Evolutionary conservation across 1,140 invertebrate genomes (phyloP).

Genomic region (Eciton burchellii): DNA sequence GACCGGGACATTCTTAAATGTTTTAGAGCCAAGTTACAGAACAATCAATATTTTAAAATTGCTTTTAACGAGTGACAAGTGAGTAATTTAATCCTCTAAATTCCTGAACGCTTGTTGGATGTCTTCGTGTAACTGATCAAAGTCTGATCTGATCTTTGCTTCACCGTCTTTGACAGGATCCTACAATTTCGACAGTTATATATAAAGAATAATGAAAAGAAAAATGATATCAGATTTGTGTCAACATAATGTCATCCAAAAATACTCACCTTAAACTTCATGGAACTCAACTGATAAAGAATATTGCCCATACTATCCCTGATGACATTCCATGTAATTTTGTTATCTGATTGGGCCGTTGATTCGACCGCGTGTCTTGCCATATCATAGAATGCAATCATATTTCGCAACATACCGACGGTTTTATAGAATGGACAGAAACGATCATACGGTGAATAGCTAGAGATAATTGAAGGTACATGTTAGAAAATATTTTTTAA

Average conservation of each 20-base stretch:
- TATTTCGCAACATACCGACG: constrained; percentile 99
- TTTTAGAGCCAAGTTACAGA: constrained; percentile 64
- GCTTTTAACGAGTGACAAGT: constrained; percentile 49
- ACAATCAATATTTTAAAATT: constrained; percentile 66
- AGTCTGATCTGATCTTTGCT: constrained; percentile 98
- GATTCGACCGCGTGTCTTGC: constrained; percentile 98
- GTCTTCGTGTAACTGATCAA: constrained; percentile 97
- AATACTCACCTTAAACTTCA: constrained; percentile 98
- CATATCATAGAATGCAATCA: constrained; percentile 99
- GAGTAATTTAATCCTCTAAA: constrained; percentile 96
- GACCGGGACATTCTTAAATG: constrained; percentile 81
- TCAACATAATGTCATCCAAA: no score
- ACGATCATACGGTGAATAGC: constrained; percentile 97
- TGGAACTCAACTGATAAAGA: constrained; percentile 98
- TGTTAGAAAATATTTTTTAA: constrained; percentile 14
- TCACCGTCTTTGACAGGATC: constrained; percentile 99
- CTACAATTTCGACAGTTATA: constrained; percentile 85
- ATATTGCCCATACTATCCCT: constrained; percentile 98
- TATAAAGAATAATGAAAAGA: background rate
- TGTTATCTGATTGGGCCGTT: constrained; percentile 99
- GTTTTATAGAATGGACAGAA: constrained; percentile 99
- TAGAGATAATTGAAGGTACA: constrained; percentile 82
- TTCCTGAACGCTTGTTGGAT: constrained; percentile 99
- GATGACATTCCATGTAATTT: constrained; percentile 99
- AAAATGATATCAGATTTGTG: no score